A percentile compares a stretch with the other conserved stretches of the same genome.
Conservation (phyloP, 2,113 vertebrate species). For the Melierax canorus region DNA sequence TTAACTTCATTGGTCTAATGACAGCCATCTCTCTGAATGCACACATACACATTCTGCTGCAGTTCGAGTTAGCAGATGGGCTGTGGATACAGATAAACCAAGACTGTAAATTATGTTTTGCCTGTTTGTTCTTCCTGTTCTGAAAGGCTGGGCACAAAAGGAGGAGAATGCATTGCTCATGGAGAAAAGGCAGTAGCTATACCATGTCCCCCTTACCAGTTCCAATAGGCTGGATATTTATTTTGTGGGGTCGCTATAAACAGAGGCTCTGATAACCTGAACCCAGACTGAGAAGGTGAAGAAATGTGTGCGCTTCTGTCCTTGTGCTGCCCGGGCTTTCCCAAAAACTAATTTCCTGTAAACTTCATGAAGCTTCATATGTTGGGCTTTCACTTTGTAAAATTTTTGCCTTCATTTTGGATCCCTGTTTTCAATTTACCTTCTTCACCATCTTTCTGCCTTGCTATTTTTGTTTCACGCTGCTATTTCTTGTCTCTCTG, state of each 20-base stretch:
- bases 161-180: not conserved
- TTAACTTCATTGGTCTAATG: constrained; percentile 49
- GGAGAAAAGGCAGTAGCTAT: not conserved
- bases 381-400: not conserved
- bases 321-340: not conserved
- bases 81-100: constrained; percentile 61
- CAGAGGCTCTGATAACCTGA: not conserved
- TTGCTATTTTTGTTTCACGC: not conserved
- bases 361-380: not conserved
- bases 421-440: not conserved
- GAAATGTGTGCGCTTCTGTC: not conserved
- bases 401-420: not conserved
- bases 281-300: not conserved
- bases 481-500: not conserved
- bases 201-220: not conserved
- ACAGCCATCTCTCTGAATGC: constrained; percentile 37
- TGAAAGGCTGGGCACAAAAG: constrained; percentile 37
- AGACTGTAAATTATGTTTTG: constrained; percentile 60
- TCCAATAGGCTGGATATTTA: not conserved
- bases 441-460: not conserved
- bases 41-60: constrained; percentile 48
- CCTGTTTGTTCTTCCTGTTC: constrained; percentile 47
- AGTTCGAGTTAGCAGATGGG: constrained; percentile 62
- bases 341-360: not conserved
- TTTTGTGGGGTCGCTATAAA: not conserved